phyloP scores from a whole-genome alignment of 2,888 invertebrate species.

The Ormia ochracea region DNA sequence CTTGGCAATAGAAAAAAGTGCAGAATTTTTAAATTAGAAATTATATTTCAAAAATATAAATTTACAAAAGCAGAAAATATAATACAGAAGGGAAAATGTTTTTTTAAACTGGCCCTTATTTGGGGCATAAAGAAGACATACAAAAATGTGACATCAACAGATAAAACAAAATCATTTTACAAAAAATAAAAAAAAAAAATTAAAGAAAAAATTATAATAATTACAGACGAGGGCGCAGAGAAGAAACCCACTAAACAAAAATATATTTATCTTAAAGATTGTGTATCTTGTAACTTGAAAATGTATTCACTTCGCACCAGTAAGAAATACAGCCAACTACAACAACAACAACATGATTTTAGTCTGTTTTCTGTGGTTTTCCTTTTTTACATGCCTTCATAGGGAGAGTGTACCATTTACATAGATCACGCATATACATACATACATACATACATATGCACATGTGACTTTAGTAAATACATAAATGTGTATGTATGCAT shows the following conservation, averaged over 20 bases:
- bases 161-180: conserved; percentile 2
- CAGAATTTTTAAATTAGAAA: conserved; percentile 6
- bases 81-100: conserved; percentile 6
- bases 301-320: conserved; percentile 45
- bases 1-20: conserved; percentile 19
- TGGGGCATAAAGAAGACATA: conserved; percentile 34
- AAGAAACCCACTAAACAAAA: conserved; percentile 43
- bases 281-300: conserved; percentile 62
- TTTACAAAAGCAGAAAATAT: not conserved
- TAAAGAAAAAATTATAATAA: too few relatives aligned
- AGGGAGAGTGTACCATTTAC: conserved; percentile 16
- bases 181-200: not conserved
- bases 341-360: conserved; percentile 31
- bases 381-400: not conserved
- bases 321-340: not conserved
- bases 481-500: not conserved
- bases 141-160: conserved; percentile 21
- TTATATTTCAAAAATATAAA: not conserved
- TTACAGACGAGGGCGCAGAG: not conserved
- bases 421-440: too few relatives aligned
- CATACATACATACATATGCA: too few relatives aligned
- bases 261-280: conserved; percentile 46
- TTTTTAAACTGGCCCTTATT: conserved; percentile 12
- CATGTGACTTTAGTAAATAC: too few relatives aligned
- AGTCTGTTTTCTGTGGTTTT: conserved; percentile 19